Conservation (phyloP, 2,113 vertebrate species). For the Trogon melanurus region DNA sequence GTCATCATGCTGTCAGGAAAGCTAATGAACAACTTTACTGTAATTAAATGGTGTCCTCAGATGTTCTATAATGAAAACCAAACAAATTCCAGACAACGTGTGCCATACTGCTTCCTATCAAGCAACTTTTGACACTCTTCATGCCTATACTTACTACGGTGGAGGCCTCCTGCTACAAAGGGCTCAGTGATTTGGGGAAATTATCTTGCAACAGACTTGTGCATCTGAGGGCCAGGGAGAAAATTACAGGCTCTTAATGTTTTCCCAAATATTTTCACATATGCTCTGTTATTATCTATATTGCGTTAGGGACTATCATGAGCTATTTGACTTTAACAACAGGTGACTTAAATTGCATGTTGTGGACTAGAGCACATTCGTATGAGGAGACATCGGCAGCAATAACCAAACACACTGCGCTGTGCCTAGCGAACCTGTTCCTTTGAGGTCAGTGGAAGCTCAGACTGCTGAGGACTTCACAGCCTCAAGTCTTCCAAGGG, state of each 20-base stretch:
- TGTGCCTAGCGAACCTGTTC: fast-evolving
- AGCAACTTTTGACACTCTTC: not conserved
- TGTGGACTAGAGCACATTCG: fast-evolving
- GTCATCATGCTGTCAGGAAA: fast-evolving
- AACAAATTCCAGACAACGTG: not conserved
- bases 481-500: not conserved
- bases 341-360: not conserved
- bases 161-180: not conserved
- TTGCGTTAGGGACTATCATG: slow-evolving; percentile 41
- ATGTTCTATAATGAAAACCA: not conserved
- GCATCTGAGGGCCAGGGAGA: not conserved
- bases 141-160: not conserved
- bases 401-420: not conserved
- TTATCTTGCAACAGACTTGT: not conserved
- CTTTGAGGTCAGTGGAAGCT: not conserved
- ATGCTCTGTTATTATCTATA: slow-evolving; percentile 43
- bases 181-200: not conserved
- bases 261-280: slow-evolving; percentile 33
- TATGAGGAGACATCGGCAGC: fast-evolving
- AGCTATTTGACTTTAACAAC: slow-evolving; percentile 18
- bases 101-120: not conserved
- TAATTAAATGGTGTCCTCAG: not conserved
- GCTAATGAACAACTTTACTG: not conserved
- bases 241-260: slow-evolving; percentile 50
- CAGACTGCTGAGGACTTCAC: not conserved